Conservation (phyloP, 2,113 vertebrate genomes). For the Ivindomyrus marchei region DNA sequence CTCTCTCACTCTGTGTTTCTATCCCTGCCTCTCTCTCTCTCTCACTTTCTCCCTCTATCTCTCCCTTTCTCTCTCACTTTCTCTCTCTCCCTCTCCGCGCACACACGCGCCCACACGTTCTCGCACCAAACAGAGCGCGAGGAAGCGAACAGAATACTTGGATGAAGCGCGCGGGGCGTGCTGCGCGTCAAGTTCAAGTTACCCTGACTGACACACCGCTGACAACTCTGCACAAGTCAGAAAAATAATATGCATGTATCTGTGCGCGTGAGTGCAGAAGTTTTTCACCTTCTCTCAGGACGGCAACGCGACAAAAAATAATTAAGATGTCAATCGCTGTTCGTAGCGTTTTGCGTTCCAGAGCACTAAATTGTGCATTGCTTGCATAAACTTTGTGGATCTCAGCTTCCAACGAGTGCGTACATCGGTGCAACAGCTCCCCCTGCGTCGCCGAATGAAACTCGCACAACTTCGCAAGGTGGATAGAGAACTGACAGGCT, state of each 20-base stretch:
- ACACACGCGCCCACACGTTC: conserved; percentile 31
- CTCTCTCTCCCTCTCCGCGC: conserved; percentile 35
- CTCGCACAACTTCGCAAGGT: conserved; percentile 7
- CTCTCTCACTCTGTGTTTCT: conserved; percentile 35
- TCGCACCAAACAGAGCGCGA: conserved; percentile 24
- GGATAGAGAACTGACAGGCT: conserved; percentile 7
- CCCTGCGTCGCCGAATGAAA: conserved; percentile 34
- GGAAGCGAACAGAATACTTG: conserved; percentile 31
- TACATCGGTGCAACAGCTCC: conserved; percentile 50
- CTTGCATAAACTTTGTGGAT: conserved; percentile 54
- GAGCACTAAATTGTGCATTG: conserved; percentile 29
- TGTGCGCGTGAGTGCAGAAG: not conserved
- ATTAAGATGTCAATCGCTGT: not conserved
- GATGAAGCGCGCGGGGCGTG: conserved; percentile 22
- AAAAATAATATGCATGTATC: not conserved
- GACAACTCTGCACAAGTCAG: conserved; percentile 26
- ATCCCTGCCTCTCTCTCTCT: conserved; percentile 34
- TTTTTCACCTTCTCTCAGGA: conserved; percentile 5
- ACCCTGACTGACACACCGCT: conserved; percentile 33
- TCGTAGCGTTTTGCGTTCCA: not conserved
- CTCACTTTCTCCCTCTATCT: conserved; percentile 31
- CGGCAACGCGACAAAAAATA: not conserved
- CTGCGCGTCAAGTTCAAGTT: conserved; percentile 22
- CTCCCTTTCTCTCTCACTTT: conserved; percentile 26
- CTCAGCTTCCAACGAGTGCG: conserved; percentile 26